These are phyloP conservation scores for Drosophila birchii DNA, from an alignment of 2,888 invertebrate species.

Conservation along the genomic window DNA sequence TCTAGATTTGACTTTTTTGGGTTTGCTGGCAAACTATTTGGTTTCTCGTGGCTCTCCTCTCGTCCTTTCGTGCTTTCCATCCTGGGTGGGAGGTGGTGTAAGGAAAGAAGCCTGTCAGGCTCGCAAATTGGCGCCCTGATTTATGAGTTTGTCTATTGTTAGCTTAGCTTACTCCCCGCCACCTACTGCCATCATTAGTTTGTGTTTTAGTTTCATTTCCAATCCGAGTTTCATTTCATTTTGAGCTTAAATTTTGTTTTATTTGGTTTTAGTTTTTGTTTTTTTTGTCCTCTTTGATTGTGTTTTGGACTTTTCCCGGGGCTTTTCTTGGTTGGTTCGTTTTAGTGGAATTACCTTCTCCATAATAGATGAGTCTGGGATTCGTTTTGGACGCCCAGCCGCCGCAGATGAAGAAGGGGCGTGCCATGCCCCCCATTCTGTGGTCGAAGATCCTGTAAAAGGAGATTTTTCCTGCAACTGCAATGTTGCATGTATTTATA, in stretches of 20 bases:
- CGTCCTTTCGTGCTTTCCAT: conserved; percentile 6
- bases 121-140: conserved; percentile 78
- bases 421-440: conserved; percentile 16
- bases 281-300: conserved; percentile 48
- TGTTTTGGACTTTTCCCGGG: conserved; percentile 36
- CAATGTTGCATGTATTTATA: conserved; percentile 1
- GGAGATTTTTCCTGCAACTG: conserved; percentile 13
- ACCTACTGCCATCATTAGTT: conserved; percentile 53
- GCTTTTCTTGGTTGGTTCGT: conserved; percentile 53
- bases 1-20: conserved; percentile 18
- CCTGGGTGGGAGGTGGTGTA: conserved; percentile 35
- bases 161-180: conserved; percentile 36
- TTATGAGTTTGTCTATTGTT: conserved; percentile 76
- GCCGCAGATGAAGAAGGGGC: conserved; percentile 1
- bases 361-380: conserved; percentile 67
- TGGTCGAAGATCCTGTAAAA: neutral
- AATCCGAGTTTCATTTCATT: conserved; percentile 79
- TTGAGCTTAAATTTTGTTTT: conserved; percentile 57
- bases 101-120: conserved; percentile 58
- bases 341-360: conserved; percentile 76
- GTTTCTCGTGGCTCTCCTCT: conserved; percentile 13
- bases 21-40: conserved; percentile 41
- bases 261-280: neutral
- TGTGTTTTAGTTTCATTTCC: conserved; percentile 65
- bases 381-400: conserved; percentile 49